These are phyloP conservation scores for Dusona sp. DNA, from an alignment of 2,888 invertebrate species.

Conservation along the genomic window DNA sequence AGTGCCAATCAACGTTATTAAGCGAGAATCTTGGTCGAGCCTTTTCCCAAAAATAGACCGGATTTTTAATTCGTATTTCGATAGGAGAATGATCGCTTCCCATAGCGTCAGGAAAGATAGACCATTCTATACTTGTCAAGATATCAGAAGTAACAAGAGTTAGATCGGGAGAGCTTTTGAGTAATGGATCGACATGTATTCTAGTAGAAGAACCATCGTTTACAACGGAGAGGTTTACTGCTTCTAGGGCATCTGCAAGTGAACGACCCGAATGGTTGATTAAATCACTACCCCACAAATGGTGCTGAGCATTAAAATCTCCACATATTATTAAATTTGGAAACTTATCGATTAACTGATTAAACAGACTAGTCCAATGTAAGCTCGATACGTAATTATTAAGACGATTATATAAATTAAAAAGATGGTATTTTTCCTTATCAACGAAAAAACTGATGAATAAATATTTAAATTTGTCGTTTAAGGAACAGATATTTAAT, in stretches of 20 bases:
- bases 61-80: too few species aligned
- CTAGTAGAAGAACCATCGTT: neutral
- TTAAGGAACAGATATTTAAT: accelerated
- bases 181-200: neutral
- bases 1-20: too few species aligned
- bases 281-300: neutral
- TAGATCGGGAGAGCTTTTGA: neutral
- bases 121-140: neutral
- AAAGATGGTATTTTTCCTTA: too few species aligned
- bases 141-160: neutral
- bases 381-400: neutral
- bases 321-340: neutral
- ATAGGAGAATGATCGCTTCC: too few species aligned
- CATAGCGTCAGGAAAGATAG: too few species aligned
- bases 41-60: too few species aligned
- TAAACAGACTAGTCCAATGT: neutral
- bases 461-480: neutral
- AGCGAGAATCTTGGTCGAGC: too few species aligned
- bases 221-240: neutral
- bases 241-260: neutral
- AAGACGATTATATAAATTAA: too few species aligned
- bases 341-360: neutral
- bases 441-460: neutral
- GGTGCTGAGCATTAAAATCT: neutral
- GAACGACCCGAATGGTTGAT: neutral